Evolutionary conservation across 2,113 vertebrate species (phyloP).

Genomic region (Microtus oregoni): DNA sequence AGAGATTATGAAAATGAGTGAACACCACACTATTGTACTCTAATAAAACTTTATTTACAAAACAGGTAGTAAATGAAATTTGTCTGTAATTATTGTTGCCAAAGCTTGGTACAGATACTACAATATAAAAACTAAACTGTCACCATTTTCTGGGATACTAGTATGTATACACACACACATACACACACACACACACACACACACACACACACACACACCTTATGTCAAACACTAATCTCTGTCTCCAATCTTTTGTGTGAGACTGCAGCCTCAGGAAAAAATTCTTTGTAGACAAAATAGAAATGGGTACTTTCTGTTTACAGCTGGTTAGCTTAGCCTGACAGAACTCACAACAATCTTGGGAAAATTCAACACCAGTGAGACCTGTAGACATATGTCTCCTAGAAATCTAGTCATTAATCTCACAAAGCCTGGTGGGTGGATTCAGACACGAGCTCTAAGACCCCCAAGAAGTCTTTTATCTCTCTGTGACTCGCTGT

Average conservation of each 20-base stretch:
- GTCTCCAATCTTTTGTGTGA: not conserved
- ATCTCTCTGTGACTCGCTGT: not conserved
- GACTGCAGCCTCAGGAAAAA: not conserved
- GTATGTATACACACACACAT: too few species aligned
- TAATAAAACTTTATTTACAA: conserved; percentile 54
- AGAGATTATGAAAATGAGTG: not conserved
- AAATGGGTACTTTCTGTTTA: not conserved
- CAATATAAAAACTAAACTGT: not conserved
- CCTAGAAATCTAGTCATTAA: not conserved
- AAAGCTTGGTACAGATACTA: not conserved
- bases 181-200: not conserved
- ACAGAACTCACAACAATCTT: not conserved
- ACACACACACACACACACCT: not conserved
- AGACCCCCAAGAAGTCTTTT: not conserved
- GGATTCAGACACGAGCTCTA: not conserved
- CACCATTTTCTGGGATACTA: not conserved
- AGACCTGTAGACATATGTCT: not conserved
- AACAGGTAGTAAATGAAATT: not conserved
- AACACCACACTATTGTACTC: not conserved
- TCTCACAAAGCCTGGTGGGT: not conserved
- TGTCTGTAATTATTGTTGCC: not conserved
- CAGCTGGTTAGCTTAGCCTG: not conserved
- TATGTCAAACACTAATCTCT: not conserved
- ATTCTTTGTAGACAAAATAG: not conserved
- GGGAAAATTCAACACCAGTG: not conserved